Evolutionary conservation across 2,797 vertebrate genomes (phyloP).

Genomic region (Pelodytes ibericus): DNA sequence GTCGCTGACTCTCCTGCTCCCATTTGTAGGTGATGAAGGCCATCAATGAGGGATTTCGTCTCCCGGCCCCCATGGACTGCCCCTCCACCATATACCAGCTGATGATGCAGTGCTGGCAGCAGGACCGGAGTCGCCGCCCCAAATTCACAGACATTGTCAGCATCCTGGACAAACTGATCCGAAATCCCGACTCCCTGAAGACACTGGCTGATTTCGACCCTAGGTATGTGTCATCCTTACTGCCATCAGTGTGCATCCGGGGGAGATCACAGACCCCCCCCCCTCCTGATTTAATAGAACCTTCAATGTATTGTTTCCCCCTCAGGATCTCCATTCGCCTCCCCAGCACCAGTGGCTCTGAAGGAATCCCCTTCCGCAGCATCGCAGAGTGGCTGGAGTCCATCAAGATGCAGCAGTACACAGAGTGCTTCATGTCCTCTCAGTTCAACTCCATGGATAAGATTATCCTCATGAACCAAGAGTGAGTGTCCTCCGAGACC

Average conservation of each 20-base stretch:
- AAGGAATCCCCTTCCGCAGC: conserved; percentile 84
- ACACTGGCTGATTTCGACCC: conserved; percentile 91
- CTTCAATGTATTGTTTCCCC: background rate
- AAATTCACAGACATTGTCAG: conserved; percentile 90
- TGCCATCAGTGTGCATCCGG: background rate
- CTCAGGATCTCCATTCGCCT: conserved; percentile 92
- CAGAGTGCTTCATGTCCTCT: conserved; percentile 83
- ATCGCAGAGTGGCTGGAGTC: conserved; percentile 95
- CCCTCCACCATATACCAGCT: conserved; percentile 94
- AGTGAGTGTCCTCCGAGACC: conserved; percentile 79
- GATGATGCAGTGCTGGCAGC: conserved; percentile 96
- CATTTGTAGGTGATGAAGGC: conserved; percentile 92
- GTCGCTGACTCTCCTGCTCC: background rate
- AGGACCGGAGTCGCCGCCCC: conserved; percentile 86
- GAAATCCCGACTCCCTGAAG: conserved; percentile 87
- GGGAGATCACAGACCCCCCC: background rate
- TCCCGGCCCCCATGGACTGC: conserved; percentile 93
- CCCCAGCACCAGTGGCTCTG: conserved; percentile 90
- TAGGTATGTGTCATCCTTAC: conserved; percentile 71
- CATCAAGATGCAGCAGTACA: conserved; percentile 95
- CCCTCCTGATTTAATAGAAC: background rate
- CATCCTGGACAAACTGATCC: conserved; percentile 92
- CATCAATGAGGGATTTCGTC: conserved; percentile 93
- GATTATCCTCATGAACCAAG: conserved; percentile 87
- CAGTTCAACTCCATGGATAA: conserved; percentile 91